Base-by-base conservation (phyloP, 2,797 vertebrate genomes). In the Notolabrus celidotus region DNA sequence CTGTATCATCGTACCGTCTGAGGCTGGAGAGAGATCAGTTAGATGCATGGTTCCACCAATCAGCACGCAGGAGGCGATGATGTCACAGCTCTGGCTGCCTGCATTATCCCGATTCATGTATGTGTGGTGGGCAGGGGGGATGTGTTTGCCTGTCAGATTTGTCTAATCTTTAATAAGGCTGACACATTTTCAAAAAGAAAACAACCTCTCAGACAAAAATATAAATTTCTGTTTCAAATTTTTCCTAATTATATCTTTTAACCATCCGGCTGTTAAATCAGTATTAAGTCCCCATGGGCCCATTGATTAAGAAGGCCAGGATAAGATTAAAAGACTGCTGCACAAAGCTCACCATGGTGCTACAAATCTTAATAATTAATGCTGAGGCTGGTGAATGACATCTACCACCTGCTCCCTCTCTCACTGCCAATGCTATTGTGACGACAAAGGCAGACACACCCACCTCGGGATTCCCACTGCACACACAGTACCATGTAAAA, bases 301-400 rank as follows among this genome's bases (percentile, higher is more conserved):
- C 51, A 60, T 76, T 79, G 52, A 77, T 81, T 76, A 62, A 72
- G 59, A 5, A 50, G 55, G 55, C 41, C 22, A 73, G 43, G 67
- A 20, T 27, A 61, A 67, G 79, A 83, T 88, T 69, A 83, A 84
- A 69, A 81, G 74, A 66, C 58, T 65, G 58, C 64, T 33, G 12
- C 77, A 83, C 72, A 78, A 80, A 77, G 68, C 71, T 67, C 63
- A 71, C 52, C 67, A 53, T 69, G 58, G 66, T 69, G 83, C 67
- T 73, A 55, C 64, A 63, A 61, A 73, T 75, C 71, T 94, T 67
- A 93, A 94, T 93, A 86, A 94, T 94, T 89, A 77, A 93, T 92
- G 80, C 67, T 17, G 50, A 73, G 73, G 71, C 86, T 69, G 67
- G 29, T 80, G 77, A 80, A 80, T 53, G 67, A 74, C 83, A 74